These are phyloP conservation scores for Holocentrus rufus DNA, from an alignment of 2,797 vertebrate species.

Conservation along the genomic window DNA sequence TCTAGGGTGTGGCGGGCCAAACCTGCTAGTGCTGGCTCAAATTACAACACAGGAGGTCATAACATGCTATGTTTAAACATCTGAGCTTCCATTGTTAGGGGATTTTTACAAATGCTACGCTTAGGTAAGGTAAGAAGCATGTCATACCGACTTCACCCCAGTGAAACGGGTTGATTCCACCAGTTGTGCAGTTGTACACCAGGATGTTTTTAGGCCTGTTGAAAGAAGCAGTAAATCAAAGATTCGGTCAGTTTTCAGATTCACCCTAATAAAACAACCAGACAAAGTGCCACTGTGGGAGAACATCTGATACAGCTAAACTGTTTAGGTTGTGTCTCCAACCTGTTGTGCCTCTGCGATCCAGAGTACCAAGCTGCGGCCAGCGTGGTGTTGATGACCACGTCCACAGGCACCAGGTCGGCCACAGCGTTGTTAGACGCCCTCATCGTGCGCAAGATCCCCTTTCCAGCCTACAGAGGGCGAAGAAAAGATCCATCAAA, in stretches of 20 bases:
- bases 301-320: neutral
- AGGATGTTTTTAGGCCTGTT: conserved; percentile 87
- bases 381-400: conserved; percentile 93
- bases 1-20: conserved; percentile 32
- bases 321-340: conserved; percentile 25
- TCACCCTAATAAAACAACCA: neutral
- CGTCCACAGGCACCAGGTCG: conserved; percentile 96
- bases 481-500: neutral
- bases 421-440: conserved; percentile 95
- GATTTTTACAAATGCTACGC: conserved; percentile 3
- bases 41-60: conserved; percentile 26
- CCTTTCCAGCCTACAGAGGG: conserved; percentile 92
- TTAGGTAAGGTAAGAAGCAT: conserved; percentile 21
- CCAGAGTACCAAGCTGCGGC: conserved; percentile 98
- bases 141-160: conserved; percentile 94
- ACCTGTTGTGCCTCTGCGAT: conserved; percentile 88
- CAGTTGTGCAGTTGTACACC: conserved; percentile 92
- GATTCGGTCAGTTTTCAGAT: neutral
- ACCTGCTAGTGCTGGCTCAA: conserved; percentile 15
- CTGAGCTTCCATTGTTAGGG: neutral
- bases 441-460: conserved; percentile 97
- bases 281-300: neutral
- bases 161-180: conserved; percentile 90
- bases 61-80: neutral
- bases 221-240: conserved; percentile 21